A percentile compares a stretch with the other conserved stretches of the same genome.
Evolutionary conservation across 1,140 invertebrate genomes (phyloP).

Genomic region (Berghia stephanieae): DNA sequence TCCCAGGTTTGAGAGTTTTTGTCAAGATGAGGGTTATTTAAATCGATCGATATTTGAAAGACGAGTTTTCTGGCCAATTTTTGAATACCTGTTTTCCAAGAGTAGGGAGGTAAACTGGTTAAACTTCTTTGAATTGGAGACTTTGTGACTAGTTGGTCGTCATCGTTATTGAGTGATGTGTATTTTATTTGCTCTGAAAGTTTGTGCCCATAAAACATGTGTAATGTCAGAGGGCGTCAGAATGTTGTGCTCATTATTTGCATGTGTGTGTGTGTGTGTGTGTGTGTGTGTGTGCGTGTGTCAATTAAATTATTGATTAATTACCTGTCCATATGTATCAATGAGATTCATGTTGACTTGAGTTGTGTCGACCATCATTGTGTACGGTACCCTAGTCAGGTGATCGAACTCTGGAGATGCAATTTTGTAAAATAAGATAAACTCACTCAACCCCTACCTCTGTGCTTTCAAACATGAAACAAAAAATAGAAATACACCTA

Average conservation of each 20-base stretch:
- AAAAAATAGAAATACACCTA: too few relatives aligned
- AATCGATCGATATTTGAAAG: too few relatives aligned
- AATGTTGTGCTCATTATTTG: background rate
- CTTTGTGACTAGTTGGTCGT: too few relatives aligned
- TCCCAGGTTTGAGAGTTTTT: too few relatives aligned
- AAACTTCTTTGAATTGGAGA: too few relatives aligned
- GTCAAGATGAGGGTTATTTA: too few relatives aligned
- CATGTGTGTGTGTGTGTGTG: background rate
- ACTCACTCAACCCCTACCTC: background rate
- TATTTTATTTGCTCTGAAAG: background rate
- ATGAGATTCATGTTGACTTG: slow-evolving; percentile 35
- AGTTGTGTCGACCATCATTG: slow-evolving; percentile 26
- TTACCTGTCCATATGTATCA: slow-evolving; percentile 39
- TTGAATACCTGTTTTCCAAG: too few relatives aligned
- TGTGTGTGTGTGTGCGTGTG: background rate
- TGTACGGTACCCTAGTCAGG: slow-evolving; percentile 32
- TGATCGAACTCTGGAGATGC: slow-evolving; percentile 36
- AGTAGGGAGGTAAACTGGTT: too few relatives aligned
- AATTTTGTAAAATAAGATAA: background rate
- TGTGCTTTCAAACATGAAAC: background rate
- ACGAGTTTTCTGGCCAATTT: too few relatives aligned
- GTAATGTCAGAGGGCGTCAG: too few relatives aligned
- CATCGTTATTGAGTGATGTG: too few relatives aligned
- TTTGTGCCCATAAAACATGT: background rate
- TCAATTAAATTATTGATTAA: background rate